Conservation (phyloP, 2,113 vertebrate genomes). For the Acrocephalus arundinaceus region DNA sequence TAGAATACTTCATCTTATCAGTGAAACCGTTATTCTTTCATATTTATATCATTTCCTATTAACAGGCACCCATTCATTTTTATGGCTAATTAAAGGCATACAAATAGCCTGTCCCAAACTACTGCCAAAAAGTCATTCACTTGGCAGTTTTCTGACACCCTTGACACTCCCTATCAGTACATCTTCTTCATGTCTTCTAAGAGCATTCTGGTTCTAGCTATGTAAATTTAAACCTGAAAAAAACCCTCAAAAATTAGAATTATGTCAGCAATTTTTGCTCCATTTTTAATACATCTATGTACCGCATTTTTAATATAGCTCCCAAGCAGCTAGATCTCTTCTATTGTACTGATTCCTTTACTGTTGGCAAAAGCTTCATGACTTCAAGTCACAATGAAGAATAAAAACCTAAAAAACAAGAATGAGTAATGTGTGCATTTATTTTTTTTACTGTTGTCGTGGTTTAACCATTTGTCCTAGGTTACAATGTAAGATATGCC, state of each 20-base stretch:
- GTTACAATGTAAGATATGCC: no score
- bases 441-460: neutral
- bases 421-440: neutral
- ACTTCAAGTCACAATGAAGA: neutral
- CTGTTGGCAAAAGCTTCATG: neutral
- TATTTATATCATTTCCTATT: neutral
- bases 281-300: neutral
- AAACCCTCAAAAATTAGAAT: neutral
- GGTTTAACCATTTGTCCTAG: neutral
- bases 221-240: neutral
- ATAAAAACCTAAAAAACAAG: neutral
- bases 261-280: neutral
- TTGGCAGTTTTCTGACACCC: neutral
- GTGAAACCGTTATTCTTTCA: neutral
- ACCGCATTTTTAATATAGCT: neutral
- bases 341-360: neutral
- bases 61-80: neutral
- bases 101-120: neutral
- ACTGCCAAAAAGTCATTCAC: neutral
- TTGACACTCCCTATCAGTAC: neutral
- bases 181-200: neutral
- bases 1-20: neutral
- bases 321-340: neutral
- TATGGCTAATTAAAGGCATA: neutral
- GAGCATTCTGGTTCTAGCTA: neutral